Base-by-base conservation (phyloP, 2,797 vertebrate species). In the Numenius phaeopus region DNA sequence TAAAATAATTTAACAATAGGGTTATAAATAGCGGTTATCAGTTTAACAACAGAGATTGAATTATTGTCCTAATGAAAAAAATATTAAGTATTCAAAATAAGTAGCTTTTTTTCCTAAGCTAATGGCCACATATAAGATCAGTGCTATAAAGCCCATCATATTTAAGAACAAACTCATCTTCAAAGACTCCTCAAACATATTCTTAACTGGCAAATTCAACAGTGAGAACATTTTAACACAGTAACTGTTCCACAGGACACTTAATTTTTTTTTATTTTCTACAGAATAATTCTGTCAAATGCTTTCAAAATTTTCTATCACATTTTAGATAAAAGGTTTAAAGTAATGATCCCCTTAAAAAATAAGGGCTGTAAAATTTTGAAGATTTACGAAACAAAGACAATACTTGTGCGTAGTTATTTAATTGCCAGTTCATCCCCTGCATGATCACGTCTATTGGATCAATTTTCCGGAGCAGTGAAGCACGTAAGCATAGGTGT, bases 31-130 rank as follows among this genome's bases (percentile, higher is more conserved):
- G 52, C 46, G 65, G 64, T 69, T 55, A 75, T 26, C 47, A 14
- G 44, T 93, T 95, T 93, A 73, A 85, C 95, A 92, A 75, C 4
- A 91, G 62, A 83, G 42, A 91, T 24, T 85, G n/a, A 49, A 34
- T 87, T 92, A 14, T 49, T 87, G 87, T 76, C 14, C 49, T 90
- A 59, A 76, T 11, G 30, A 64, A 89, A 81, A 64, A 18, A 55
- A 87, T 32, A 23, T 5, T 14, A 52, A 42, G 7, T 26, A 52
- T 47, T 47, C 17, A 40, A 67, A 76, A 72, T 30, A 34, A 81
- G 22, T 8, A 32, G 6, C 0, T 18, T 44, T 24, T 29, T 47
- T 11, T 4, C 54, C 32, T 37, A 50, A 83, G 11, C 6, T 73
- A 57, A 49, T 17, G 3, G 30, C 10, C 24, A 30, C 23, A 14